Evolutionary conservation across 2,888 invertebrate species (phyloP), one percentile per base, ranked within the genome.

Genomic region (Chloroclysta siterata): DNA sequence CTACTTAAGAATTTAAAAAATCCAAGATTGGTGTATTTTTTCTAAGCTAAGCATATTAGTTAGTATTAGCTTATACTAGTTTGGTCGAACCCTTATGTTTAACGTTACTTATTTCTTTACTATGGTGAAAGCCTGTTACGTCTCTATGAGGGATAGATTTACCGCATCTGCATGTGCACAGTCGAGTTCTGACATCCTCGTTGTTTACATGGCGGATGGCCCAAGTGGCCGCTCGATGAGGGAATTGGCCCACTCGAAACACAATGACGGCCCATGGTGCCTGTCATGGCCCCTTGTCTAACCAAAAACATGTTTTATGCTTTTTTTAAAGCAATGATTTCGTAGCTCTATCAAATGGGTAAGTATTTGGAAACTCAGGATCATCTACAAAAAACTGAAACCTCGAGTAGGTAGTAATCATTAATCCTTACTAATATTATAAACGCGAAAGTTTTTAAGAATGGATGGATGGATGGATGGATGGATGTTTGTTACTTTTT

Each of bases 191-290:
- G 28, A 70, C 71, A 72, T 80, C 77, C 15, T 14, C 22, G 71
- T 75, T 92, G 90, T 91, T 91, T 92, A 92, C 89, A 82, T 78
- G 86, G 77, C 83, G 86, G 84, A 89, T 88, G 88, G 90, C 75
- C 79, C 83, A 84, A 89, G 88, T 84, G 82, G 71, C 74, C 74
- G 78, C 74, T 91, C 81, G 89, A 92, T 91, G 84, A 86, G 84
- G 86, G 90, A 90, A 92, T 92, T 92, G 90, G 92, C 88, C 92
- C 86, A 89, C 92, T 92, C 70, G 79, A 88, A 69, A 68, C 80
- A 90, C 89, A 91, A 92, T 85, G 68, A 77, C 68, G 62, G 70
- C 67, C 78, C 75, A 72, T 72, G 73, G 77, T 75, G 71, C 75
- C 75, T 66, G 70, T 65, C 67, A 59, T 60, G 58, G 60, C 52